A percentile compares a stretch with the other conserved stretches of the same genome.
Conservation (phyloP, 2,888 invertebrate genomes). For the Ophraella communa region DNA sequence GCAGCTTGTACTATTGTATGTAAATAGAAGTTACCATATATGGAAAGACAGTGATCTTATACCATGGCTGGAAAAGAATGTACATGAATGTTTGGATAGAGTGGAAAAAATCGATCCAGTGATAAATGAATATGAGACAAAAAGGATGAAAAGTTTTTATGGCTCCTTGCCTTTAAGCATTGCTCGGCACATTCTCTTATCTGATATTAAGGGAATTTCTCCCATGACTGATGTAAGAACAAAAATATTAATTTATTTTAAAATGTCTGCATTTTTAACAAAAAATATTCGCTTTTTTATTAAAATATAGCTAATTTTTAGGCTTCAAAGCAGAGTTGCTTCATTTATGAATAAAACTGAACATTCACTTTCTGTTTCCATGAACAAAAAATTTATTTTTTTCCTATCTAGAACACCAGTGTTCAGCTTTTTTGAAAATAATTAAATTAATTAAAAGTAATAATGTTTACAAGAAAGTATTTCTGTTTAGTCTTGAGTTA, state of each 20-base stretch:
- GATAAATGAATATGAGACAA: conserved; percentile 67
- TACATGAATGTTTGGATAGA: conserved; percentile 68
- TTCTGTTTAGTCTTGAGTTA: too few species aligned
- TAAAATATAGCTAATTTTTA: too few species aligned
- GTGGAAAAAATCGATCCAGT: conserved; percentile 69
- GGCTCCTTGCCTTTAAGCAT: conserved; percentile 69
- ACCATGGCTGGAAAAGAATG: conserved; percentile 79
- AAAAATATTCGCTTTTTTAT: background rate
- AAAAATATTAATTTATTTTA: background rate
- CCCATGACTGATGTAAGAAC: conserved; percentile 59
- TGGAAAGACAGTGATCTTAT: conserved; percentile 81
- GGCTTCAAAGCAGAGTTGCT: too few species aligned
- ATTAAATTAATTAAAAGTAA: too few species aligned
- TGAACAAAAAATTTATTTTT: too few species aligned
- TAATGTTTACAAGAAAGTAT: too few species aligned
- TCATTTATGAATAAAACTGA: too few species aligned
- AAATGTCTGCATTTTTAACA: background rate
- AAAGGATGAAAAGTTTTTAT: conserved; percentile 68
- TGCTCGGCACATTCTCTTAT: conserved; percentile 73
- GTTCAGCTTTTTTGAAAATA: too few species aligned
- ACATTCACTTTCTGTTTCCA: too few species aligned
- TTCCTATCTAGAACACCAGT: too few species aligned
- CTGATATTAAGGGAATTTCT: conserved; percentile 73
- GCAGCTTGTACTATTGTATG: conserved; percentile 75
- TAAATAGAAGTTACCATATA: conserved; percentile 74